Evolutionary conservation across 2,888 invertebrate species (phyloP).

Genomic region (Leptogaster cylindrica): DNA sequence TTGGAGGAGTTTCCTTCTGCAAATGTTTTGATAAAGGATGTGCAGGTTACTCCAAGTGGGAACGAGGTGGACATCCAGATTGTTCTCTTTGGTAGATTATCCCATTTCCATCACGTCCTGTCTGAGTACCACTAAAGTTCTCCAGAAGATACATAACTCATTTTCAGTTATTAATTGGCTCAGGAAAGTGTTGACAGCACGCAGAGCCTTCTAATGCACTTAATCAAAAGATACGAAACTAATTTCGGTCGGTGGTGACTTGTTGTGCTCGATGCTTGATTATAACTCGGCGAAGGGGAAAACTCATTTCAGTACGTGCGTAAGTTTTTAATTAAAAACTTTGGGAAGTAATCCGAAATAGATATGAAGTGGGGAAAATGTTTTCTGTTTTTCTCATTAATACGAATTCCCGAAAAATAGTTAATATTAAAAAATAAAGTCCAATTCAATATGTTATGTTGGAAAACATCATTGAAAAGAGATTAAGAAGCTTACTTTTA

Average conservation of each 20-base stretch:
- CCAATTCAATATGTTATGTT: too few relatives aligned
- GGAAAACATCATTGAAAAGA: too few relatives aligned
- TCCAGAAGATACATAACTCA: background rate
- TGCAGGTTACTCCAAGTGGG: background rate
- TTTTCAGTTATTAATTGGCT: constrained; percentile 35
- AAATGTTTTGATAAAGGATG: background rate
- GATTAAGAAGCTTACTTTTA: too few relatives aligned
- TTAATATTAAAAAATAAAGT: too few relatives aligned
- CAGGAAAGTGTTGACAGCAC: constrained; percentile 19
- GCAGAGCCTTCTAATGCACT: constrained; percentile 18
- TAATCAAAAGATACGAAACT: constrained; percentile 30
- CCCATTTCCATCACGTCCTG: background rate
- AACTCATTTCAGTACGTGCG: constrained; percentile 19
- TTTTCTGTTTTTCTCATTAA: too few relatives aligned
- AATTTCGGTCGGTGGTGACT: constrained; percentile 13
- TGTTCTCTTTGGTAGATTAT: background rate
- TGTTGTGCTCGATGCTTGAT: constrained; percentile 10
- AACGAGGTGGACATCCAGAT: background rate
- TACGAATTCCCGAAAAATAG: too few relatives aligned
- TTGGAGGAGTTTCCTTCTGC: background rate
- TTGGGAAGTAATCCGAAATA: too few relatives aligned
- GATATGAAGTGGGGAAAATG: too few relatives aligned
- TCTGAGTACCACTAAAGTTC: background rate
- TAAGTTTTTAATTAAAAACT: constrained; percentile 36
- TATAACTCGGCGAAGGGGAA: constrained; percentile 24